A percentile compares a stretch with the other conserved stretches of the same genome.
Conservation (phyloP, 2,113 vertebrate genomes). For the Lepus americanus region DNA sequence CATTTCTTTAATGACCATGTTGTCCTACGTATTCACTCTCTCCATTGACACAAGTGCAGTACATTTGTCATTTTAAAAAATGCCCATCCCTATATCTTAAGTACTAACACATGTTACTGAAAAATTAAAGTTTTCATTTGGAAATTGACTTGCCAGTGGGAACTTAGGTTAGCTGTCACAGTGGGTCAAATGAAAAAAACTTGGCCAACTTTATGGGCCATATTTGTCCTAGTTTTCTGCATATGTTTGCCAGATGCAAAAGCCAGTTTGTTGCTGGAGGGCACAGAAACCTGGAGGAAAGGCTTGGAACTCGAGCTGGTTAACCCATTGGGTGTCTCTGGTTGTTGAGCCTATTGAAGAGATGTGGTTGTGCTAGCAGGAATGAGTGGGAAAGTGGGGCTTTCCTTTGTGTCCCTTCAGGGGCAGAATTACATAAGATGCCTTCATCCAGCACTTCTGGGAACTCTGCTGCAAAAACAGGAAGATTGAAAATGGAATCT, state of each 20-base stretch:
- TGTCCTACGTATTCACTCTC: background rate
- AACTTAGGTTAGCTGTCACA: constrained; percentile 61
- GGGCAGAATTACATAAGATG: background rate
- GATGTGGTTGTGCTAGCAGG: background rate
- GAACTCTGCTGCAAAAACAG: background rate
- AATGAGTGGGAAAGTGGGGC: background rate
- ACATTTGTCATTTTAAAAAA: background rate
- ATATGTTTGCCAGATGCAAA: constrained; percentile 78
- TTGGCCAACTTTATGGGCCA: constrained; percentile 58
- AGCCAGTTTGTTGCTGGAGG: constrained; percentile 64
- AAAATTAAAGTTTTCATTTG: constrained; percentile 63
- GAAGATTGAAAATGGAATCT: background rate
- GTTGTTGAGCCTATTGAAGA: constrained; percentile 52
- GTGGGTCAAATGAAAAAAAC: constrained; percentile 52
- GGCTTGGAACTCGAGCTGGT: constrained; percentile 16
- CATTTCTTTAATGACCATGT: background rate
- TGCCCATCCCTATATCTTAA: background rate
- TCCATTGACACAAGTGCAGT: background rate
- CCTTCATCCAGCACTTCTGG: background rate
- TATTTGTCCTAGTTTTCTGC: constrained; percentile 76
- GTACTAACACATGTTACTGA: constrained; percentile 19
- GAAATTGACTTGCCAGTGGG: constrained; percentile 66
- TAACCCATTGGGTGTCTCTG: constrained; percentile 12
- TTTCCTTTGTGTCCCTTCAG: background rate
- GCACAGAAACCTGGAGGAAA: constrained; percentile 66